A percentile compares a stretch with the other conserved stretches of the same genome.
Conservation (phyloP, 2,888 invertebrate genomes). For the Nesidiocoris tenuis region DNA sequence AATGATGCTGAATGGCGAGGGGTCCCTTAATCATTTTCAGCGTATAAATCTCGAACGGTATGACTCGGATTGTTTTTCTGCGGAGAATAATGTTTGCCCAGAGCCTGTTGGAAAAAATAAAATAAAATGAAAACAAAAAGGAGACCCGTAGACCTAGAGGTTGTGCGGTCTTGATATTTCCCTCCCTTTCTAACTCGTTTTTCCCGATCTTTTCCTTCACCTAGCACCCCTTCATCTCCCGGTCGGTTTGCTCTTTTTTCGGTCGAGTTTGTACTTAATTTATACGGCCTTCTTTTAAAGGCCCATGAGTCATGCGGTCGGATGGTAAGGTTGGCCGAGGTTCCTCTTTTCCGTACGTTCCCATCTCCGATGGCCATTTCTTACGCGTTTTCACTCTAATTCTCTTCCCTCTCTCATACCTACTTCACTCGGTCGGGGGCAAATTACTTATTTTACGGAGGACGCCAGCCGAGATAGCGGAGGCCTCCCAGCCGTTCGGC, state of each 20-base stretch:
- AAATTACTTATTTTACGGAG: background rate
- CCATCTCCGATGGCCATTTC: background rate
- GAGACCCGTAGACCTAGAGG: background rate
- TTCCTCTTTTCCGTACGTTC: background rate
- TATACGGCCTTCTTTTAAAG: slow-evolving; percentile 27
- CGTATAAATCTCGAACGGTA: slow-evolving; percentile 30
- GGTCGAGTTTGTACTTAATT: slow-evolving; percentile 6
- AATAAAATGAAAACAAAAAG: background rate
- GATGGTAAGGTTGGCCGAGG: background rate
- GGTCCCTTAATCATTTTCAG: slow-evolving; percentile 30
- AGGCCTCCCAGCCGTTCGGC: background rate
- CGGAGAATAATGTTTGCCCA: slow-evolving; percentile 36
- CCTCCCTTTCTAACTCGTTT: slow-evolving; percentile 16
- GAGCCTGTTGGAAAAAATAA: background rate
- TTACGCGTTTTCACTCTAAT: background rate
- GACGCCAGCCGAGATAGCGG: background rate
- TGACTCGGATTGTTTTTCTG: slow-evolving; percentile 35
- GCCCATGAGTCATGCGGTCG: slow-evolving; percentile 11
- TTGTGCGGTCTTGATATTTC: background rate
- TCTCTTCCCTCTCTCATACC: background rate
- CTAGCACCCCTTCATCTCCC: background rate
- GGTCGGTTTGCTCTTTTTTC: background rate
- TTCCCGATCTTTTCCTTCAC: background rate
- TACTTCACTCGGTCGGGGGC: background rate
- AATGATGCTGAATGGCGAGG: background rate